Evolutionary conservation across 2,888 invertebrate genomes (phyloP), one percentile per base, ranked within the genome.

Genomic region (Luperina testacea): DNA sequence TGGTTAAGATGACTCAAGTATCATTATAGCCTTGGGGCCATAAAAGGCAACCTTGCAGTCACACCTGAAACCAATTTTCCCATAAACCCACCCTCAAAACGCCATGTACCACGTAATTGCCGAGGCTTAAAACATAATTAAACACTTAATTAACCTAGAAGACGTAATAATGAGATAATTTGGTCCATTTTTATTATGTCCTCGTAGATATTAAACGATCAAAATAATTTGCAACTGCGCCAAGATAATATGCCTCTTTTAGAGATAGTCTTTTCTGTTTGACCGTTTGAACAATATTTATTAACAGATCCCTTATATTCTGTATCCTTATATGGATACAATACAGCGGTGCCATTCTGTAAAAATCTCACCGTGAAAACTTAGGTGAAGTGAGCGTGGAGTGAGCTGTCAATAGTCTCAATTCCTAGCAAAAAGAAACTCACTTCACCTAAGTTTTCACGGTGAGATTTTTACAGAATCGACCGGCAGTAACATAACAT

Each of bases 21-120:
- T 61, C 48, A 75, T 67, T 65, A 84, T 53, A 63, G n/a, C 42
- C 1, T 48, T 45, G 17, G 71, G 1, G 59, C 59, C n/a, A 70
- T 84, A 75, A 84, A 80, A 68, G 24, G 20, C n/a, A 70, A 75
- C 24, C 32, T 65, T 32, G 20, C n/a, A 3, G 59, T 72, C 57
- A 80, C 84, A 87, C 77, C 77, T 77, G 85, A 84, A 80, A 72
- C 77, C 77, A 84, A 86, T 84, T 77, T 80, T 2, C 67, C 61
- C 63, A 70, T 80, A 72, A 87, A 71, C 13, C 51, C 45, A n/a
- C 71, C 75, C 48, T 57, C 59, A 57, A 69, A 78, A 57, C 59
- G 57, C 70, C 73, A 75, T 73, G 32, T 78, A 79, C n/a, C 17
- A 38, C 38, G 59, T 77, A 85, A 87, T 83, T 80, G 48, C 72